Evolutionary conservation across 2,113 vertebrate genomes (phyloP).

Genomic region (Mobula birostris): DNA sequence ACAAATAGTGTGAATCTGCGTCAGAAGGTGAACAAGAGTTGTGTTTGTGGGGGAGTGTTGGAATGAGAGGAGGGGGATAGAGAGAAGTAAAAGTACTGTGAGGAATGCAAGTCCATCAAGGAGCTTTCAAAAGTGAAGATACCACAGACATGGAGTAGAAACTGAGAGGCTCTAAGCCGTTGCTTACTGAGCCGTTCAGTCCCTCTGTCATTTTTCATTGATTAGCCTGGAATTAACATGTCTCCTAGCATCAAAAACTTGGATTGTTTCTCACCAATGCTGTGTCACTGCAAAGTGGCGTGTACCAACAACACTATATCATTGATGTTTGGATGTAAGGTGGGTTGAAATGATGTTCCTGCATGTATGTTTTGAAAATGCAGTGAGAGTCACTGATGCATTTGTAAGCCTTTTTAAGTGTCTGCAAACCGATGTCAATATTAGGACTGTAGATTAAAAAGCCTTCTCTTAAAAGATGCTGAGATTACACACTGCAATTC

Average conservation of each 20-base stretch:
- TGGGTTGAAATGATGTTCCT: slow-evolving; percentile 59
- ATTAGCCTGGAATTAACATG: slow-evolving; percentile 61
- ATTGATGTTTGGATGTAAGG: slow-evolving; percentile 84
- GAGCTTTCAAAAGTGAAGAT: slow-evolving; percentile 40
- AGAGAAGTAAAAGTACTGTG: slow-evolving; percentile 4
- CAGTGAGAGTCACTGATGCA: slow-evolving; percentile 6
- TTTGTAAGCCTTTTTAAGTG: slow-evolving; percentile 7
- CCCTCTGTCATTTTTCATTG: slow-evolving; percentile 57
- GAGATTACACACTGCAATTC: slow-evolving; percentile 20
- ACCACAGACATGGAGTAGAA: slow-evolving; percentile 70
- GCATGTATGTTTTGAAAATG: slow-evolving; percentile 29
- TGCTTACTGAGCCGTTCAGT: slow-evolving; percentile 56
- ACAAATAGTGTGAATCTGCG: slow-evolving; percentile 26
- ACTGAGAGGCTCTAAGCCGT: slow-evolving; percentile 64
- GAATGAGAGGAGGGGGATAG: not conserved
- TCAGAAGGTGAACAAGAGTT: slow-evolving; percentile 28
- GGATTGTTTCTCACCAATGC: slow-evolving; percentile 74
- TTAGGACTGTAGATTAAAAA: not conserved
- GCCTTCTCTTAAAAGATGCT: slow-evolving; percentile 27
- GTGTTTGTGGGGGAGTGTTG: not conserved
- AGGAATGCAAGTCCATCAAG: slow-evolving; percentile 13
- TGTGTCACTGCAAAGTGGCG: slow-evolving; percentile 82
- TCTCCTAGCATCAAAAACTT: slow-evolving; percentile 70
- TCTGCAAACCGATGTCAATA: not conserved
- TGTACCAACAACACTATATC: slow-evolving; percentile 78